phyloP scores from a whole-genome alignment of 2,888 invertebrate species.

The Synanthedon tipuliformis region DNA sequence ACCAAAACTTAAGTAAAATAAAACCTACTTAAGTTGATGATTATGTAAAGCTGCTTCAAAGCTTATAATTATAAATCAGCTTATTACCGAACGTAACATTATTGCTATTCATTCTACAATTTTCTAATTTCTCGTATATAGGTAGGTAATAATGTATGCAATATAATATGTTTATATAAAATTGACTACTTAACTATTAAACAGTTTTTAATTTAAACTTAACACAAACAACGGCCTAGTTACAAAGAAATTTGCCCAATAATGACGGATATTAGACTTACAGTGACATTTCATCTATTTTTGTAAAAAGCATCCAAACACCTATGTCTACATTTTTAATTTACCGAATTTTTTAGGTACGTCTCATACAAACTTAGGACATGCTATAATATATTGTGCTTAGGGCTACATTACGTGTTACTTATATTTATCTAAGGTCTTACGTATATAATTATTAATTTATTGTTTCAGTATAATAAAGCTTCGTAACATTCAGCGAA shows the following conservation, averaged over 20 bases:
- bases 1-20: conserved; percentile 32
- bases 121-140: conserved; percentile 20
- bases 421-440: conserved; percentile 17
- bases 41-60: conserved; percentile 19
- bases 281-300: conserved; percentile 27
- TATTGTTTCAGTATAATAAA: conserved; percentile 58
- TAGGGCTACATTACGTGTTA: conserved; percentile 13
- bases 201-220: too few species aligned
- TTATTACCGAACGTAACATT: conserved; percentile 9
- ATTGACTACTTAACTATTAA: conserved; percentile 49
- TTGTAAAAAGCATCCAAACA: conserved; percentile 68
- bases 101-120: conserved; percentile 28
- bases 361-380: conserved; percentile 28
- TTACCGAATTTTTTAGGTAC: conserved; percentile 26
- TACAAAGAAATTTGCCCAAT: conserved; percentile 33
- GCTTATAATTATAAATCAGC: conserved; percentile 5
- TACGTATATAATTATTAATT: conserved; percentile 59
- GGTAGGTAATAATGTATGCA: too few species aligned
- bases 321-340: conserved; percentile 40
- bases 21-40: conserved; percentile 10
- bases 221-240: conserved; percentile 26
- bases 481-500: conserved; percentile 25
- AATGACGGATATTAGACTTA: conserved; percentile 40
- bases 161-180: conserved; percentile 30
- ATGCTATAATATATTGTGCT: conserved; percentile 4